A percentile compares a stretch with the other conserved stretches of the same genome.
phyloP scores from a whole-genome alignment of 1,140 invertebrate species.

The Leptinotarsa defecta region DNA sequence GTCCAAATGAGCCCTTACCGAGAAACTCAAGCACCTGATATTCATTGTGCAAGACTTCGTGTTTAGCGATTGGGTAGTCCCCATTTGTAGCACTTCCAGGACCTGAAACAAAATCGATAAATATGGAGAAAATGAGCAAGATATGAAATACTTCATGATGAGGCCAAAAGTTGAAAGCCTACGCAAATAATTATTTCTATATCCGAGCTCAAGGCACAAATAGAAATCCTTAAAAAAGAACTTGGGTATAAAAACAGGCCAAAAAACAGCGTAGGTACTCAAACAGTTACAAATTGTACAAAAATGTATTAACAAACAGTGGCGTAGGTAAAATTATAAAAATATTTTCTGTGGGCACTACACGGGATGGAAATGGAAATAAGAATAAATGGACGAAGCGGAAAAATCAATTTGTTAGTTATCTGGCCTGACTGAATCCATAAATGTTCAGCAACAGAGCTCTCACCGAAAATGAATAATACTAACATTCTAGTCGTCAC shows the following conservation, averaged over 20 bases:
- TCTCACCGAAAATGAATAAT: background rate
- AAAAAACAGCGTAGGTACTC: background rate
- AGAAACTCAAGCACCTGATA: no score
- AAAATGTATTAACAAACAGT: background rate
- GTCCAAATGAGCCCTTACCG: no score
- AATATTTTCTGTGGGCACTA: background rate
- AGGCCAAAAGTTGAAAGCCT: background rate
- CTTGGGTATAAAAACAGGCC: background rate
- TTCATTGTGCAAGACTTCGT: no score
- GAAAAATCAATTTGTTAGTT: background rate
- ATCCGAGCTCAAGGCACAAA: background rate
- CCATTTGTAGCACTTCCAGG: no score
- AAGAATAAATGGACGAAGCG: background rate
- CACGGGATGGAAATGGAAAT: background rate
- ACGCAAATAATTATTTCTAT: no score
- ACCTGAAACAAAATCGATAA: no score
- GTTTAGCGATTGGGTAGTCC: no score
- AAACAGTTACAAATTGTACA: background rate
- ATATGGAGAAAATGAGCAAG: no score
- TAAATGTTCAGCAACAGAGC: background rate
- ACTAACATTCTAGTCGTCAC: background rate
- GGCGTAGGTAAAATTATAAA: background rate
- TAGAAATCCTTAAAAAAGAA: slow-evolving; percentile 8
- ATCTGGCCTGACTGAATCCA: background rate
- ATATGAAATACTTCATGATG: no score